Conservation (phyloP, 2,888 invertebrate species). For the Taenaris catops region DNA sequence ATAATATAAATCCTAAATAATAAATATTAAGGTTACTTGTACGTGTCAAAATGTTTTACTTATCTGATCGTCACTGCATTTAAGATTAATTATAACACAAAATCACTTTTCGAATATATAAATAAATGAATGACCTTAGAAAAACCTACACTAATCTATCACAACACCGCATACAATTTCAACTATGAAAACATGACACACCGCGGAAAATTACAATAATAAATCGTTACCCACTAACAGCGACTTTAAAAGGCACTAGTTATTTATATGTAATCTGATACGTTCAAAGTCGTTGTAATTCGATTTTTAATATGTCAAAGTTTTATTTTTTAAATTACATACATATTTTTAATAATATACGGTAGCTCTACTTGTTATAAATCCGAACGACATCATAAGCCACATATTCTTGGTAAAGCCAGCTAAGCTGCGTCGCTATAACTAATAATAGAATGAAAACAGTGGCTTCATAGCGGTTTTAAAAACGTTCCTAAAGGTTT, state of each 20-base stretch:
- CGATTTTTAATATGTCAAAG: conserved; percentile 17
- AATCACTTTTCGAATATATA: too few species aligned
- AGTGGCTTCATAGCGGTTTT: too few species aligned
- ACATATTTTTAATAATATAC: conserved; percentile 8
- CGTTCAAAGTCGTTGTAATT: conserved; percentile 45
- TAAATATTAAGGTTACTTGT: too few species aligned
- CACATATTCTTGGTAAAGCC: conserved; percentile 8
- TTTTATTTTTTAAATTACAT: conserved; percentile 1
- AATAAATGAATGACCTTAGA: conserved; percentile 1
- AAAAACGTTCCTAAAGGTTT: too few species aligned
- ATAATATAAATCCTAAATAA: too few species aligned
- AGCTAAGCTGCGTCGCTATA: conserved; percentile 12
- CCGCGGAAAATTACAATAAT: conserved; percentile 18
- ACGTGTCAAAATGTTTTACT: too few species aligned
- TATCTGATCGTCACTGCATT: too few species aligned
- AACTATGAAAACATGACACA: conserved; percentile 18
- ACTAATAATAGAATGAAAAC: not conserved
- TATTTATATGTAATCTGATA: conserved; percentile 43
- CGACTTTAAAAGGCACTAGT: conserved; percentile 63
- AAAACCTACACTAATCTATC: conserved; percentile 29
- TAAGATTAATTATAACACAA: too few species aligned
- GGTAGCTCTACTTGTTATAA: conserved; percentile 1
- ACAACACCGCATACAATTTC: conserved; percentile 32
- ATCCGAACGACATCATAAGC: conserved; percentile 7
- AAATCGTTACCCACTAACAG: conserved; percentile 35